phyloP scores from a whole-genome alignment of 2,888 invertebrate species.

The Chirona hameri region DNA sequence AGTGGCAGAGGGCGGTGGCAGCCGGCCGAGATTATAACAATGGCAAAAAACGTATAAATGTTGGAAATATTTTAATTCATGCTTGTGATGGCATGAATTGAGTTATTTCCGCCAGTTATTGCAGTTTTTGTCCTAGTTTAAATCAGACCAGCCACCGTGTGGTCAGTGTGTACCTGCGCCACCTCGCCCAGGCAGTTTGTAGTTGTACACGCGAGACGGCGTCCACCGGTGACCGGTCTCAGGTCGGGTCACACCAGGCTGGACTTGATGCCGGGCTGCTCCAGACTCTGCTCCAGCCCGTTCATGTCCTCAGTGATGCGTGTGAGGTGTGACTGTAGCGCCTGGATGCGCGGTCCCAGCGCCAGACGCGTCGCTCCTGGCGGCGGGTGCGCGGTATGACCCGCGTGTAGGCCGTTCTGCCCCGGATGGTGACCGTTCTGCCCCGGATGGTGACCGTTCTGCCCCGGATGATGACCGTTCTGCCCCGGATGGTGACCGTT shows the following conservation, averaged over 20 bases:
- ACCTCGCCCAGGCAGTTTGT: constrained; percentile 40
- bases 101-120: not conserved
- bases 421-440: constrained; percentile 39
- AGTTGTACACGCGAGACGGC: constrained; percentile 37
- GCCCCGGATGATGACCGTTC: constrained; percentile 37
- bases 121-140: constrained; percentile 34
- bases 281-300: constrained; percentile 40
- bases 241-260: constrained; percentile 1
- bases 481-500: constrained; percentile 40
- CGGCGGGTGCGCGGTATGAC: constrained; percentile 42
- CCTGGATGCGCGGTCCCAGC: constrained; percentile 40
- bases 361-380: constrained; percentile 45
- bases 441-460: constrained; percentile 29
- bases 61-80: too few species aligned
- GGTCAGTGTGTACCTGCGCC: too few species aligned
- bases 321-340: constrained; percentile 45
- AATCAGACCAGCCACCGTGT: too few species aligned
- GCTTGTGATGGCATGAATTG: too few species aligned
- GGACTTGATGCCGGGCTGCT: constrained; percentile 4
- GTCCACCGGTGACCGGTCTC: constrained; percentile 35
- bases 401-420: constrained; percentile 37
- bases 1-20: too few species aligned
- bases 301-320: constrained; percentile 46
- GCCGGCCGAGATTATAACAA: too few species aligned
- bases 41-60: too few species aligned